Evolutionary conservation across 2,888 invertebrate species (phyloP), one percentile per base, ranked within the genome.

Genomic region (Nebria brevicollis): DNA sequence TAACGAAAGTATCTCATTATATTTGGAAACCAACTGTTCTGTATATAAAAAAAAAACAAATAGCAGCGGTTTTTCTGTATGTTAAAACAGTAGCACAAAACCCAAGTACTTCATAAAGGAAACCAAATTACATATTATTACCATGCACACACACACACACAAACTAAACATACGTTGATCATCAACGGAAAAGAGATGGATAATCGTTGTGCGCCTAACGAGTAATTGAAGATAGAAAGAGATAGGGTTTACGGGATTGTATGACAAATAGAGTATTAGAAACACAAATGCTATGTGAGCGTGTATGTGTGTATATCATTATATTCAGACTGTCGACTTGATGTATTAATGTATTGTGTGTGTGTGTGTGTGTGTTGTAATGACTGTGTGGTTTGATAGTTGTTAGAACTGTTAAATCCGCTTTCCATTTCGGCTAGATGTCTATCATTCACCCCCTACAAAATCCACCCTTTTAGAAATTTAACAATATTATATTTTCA

Each of bases 201-300:
- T 68, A 68, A 68, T 25, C 68, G 68, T 68, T 25, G 20, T 25
- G 20, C n/a, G 20, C 15, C 68, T 25, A 68, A 26, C 20, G 68
- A 68, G 68, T 6, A 68, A 68, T 74, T 25, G 66, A 42, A 26
- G 76, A 34, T 75, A 64, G 54, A 72, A 25, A 70, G 25, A 72
- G 81, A 41, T 41, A 26, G 42, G 25, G 34, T 2, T 20, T 20
- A 20, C 20, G 72, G 72, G 41, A 7, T 54, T 13, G 72, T 70
- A 81, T 81, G 81, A 81, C 81, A 81, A 81, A 81, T 81, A 81
- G 81, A 81, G 81, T 77, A 81, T 81, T 81, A 66, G 20, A 66
- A 11, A 70, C 7, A 70, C 70, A 26, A 20, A 26, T 13, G 11
- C 6, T 25, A 70, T 25, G 25, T 54, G 54, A 54, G 8, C 8